Evolutionary conservation across 2,888 invertebrate species (phyloP), one percentile per base, ranked within the genome.

Genomic region (Orchesella flavescens): DNA sequence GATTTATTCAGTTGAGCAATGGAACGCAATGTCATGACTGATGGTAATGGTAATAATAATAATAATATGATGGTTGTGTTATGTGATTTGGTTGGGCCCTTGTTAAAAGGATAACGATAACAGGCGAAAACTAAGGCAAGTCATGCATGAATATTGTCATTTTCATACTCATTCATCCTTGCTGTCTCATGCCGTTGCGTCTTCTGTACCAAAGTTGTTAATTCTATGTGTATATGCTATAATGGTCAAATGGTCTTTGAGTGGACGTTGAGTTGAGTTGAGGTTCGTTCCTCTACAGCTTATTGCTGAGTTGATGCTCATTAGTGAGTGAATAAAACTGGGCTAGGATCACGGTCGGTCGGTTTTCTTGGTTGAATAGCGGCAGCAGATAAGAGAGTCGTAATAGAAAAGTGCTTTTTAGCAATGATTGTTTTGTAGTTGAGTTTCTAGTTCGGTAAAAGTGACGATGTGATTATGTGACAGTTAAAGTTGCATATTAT

Each of bases 71-170:
- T n/a, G n/a, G n/a, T n/a, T n/a, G n/a, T n/a, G n/a, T n/a, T n/a
- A n/a, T n/a, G n/a, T 17, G 19, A 9, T 21, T 71, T 55, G 34
- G 53, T 71, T 21, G 15, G 17, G 3, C 5, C 15, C 73, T 68
- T 66, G 68, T 77, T 77, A 77, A 43, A 79, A 57, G 0, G 72
- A 55, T 73, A 79, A 79, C 4, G 72, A 55, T 73, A 79, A 79
- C 79, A 79, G 43, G 79, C 72, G 49, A 53, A 72, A 72, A 73
- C 49, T 63, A 73, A 73, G 63, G 23, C 57, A 79, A 79, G 79
- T 79, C 79, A 79, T 79, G 79, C 79, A 72, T 79, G 66, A 79
- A 79, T 46, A 44, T 34, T 76, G 73, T 61, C 75, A 74, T 49
- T 63, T 74, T 49, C 23, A 21, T 23, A 23, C 23, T 46, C 66